Evolutionary conservation across 1,140 invertebrate genomes (phyloP), one percentile per base, ranked within the genome.

Genomic region (Lepidurus apus): DNA sequence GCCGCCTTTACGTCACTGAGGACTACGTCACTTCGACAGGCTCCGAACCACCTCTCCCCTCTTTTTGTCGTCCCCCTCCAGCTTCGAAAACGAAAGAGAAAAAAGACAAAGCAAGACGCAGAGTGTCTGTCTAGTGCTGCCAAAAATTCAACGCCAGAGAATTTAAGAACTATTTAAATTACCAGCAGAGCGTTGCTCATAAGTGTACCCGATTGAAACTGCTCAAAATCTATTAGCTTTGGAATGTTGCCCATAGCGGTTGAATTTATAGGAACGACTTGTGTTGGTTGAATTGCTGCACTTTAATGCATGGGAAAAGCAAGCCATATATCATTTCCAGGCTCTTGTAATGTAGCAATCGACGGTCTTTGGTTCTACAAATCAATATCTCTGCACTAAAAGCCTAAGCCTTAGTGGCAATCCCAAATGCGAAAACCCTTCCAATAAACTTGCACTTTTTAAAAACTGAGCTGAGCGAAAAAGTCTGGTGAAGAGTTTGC

Each of bases 311-410:
- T 65, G 17, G 21, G 21, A 65, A 65, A 65, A n/a, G 53, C 17
- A 65, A 21, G 17, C 53, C 53, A 17, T 65, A 65, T 21, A 7
- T 65, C 53, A 65, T 65, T 2, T 34, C 34, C 2, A 34, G 34
- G 34, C 34, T 34, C 34, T 34, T 34, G 53, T 65, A 65, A 7
- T 65, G 53, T 65, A 65, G 53, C 53, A 65, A 65, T n/a, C 21
- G 17, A 65, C 17, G 17, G 53, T 65, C 4, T 65, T 34, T 0
- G 34, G 34, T 34, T 34, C 34, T 65, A 65, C 53, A 21, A 65
- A 65, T 65, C 53, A 65, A 65, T 65, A 65, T 21, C 53, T 65
- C 53, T 65, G 53, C 53, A 65, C 53, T 65, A n/a, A 65, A 65
- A 13, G 21, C 17, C 26, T 26, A 26, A 26, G 26, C 26, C 26